Percentiles rank a stretch among this genome's conserved stretches.
phyloP scores from a whole-genome alignment of 2,797 vertebrate species.

The Myotis daubentonii region DNA sequence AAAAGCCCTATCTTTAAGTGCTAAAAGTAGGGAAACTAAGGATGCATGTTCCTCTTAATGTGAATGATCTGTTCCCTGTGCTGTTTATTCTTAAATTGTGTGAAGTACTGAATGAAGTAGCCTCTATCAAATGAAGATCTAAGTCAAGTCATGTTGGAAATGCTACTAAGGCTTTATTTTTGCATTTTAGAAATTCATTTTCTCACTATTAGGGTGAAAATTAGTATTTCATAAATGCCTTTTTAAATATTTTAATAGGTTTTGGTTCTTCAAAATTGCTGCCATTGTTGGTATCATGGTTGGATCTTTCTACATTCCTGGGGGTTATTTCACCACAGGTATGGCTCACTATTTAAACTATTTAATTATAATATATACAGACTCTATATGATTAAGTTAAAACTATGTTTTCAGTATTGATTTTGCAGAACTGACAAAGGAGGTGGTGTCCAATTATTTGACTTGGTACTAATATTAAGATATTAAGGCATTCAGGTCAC shows the following conservation, averaged over 20 bases:
- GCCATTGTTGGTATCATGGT: constrained; percentile 91
- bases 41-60: not conserved
- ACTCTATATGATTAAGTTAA: not conserved
- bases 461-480: not conserved
- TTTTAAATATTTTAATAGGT: constrained; percentile 86
- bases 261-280: constrained; percentile 97
- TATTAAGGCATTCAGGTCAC: not conserved
- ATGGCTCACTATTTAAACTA: constrained; percentile 34
- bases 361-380: not conserved
- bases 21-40: constrained; percentile 16
- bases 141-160: not conserved
- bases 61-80: constrained; percentile 28
- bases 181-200: constrained; percentile 2
- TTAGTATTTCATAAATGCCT: constrained; percentile 33
- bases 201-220: constrained; percentile 19
- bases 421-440: constrained; percentile 31
- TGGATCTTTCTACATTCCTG: constrained; percentile 96
- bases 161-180: constrained; percentile 25
- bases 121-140: constrained; percentile 28
- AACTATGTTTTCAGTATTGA: not conserved
- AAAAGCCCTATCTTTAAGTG: not conserved
- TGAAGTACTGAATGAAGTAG: constrained; percentile 33
- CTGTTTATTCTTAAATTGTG: not conserved
- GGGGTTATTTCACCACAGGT: constrained; percentile 91
- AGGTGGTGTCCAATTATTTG: not conserved